Evolutionary conservation across 2,888 invertebrate species (phyloP), one percentile per base, ranked within the genome.

Genomic region (Hirtodrosophila alboralis): DNA sequence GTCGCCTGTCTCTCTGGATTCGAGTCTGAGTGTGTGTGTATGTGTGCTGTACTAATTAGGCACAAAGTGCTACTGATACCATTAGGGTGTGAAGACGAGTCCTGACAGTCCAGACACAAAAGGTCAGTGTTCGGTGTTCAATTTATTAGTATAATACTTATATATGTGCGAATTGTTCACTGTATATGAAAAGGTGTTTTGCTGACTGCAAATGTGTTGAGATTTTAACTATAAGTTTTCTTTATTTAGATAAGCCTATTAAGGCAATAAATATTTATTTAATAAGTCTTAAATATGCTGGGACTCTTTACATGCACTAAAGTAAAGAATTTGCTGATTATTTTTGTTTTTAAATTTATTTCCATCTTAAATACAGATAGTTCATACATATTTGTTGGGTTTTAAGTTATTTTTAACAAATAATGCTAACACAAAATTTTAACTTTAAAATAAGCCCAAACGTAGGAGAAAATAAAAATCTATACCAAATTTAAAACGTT

Each of bases 21-120:
- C 10, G 23, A 7, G 10, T 40, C n/a, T 26, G 6, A 7, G 0
- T 26, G n/a, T n/a, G n/a, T 12, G 16, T 41, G 57, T 34, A 13
- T 63, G 54, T 62, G 41, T 62, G 54, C 12, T 13, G 12, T 44
- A 36, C 52, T 74, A 80, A 74, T 84, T 72, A 80, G 69, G 45
- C 77, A 45, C 59, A 73, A 67, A 72, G 60, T 67, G 53, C 57
- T 48, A 34, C 56, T 52, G 37, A 31, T 38, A 16, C 36, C 37
- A 54, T 52, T 53, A 18, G 28, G 12, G 47, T n/a, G 48, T 48
- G 16, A 36, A 16, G 3, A 12, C 18, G 18, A 38, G 23, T 27
- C 8, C 37, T 36, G 41, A 26, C 49, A 38, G 16, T 10, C 30
- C 63, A 76, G 74, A 74, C 75, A 66, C 47, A 51, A 47, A 41